Evolutionary conservation across 2,113 vertebrate species (phyloP).

Genomic region (Platysteira castanea): DNA sequence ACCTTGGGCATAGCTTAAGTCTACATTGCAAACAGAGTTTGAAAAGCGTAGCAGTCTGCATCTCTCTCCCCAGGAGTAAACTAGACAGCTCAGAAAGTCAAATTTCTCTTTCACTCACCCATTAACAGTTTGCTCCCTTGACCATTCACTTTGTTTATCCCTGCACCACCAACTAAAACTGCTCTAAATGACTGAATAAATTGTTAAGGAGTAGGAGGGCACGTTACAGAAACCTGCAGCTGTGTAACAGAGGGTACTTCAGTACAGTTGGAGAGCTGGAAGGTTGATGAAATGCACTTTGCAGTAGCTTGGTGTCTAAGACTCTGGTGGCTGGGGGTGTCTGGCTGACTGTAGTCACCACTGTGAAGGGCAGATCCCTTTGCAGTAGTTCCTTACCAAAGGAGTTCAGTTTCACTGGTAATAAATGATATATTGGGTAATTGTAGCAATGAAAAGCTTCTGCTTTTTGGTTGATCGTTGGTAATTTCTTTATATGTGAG

Average conservation of each 20-base stretch:
- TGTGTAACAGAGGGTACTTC: background rate
- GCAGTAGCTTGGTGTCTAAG: background rate
- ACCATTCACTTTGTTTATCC: slow-evolving; percentile 29
- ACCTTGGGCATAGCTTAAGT: slow-evolving; percentile 51
- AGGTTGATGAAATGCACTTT: background rate
- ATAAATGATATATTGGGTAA: background rate
- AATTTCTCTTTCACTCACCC: slow-evolving; percentile 4
- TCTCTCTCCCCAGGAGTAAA: slow-evolving; percentile 16
- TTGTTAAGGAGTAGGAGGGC: background rate
- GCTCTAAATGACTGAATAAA: background rate
- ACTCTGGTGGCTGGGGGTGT: background rate
- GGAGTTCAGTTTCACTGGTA: background rate
- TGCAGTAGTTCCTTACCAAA: background rate
- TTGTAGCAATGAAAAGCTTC: background rate
- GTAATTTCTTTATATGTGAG: background rate
- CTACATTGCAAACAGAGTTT: slow-evolving; percentile 39
- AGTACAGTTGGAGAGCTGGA: background rate
- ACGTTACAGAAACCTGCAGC: background rate
- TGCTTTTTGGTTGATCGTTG: background rate
- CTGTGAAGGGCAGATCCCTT: background rate
- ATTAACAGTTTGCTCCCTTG: slow-evolving; percentile 34
- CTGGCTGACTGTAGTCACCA: background rate
- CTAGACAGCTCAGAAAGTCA: background rate
- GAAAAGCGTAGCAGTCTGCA: background rate
- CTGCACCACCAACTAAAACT: background rate